Evolutionary conservation across 2,888 invertebrate species (phyloP), one percentile per base, ranked within the genome.

Genomic region (Phortica okadai): DNA sequence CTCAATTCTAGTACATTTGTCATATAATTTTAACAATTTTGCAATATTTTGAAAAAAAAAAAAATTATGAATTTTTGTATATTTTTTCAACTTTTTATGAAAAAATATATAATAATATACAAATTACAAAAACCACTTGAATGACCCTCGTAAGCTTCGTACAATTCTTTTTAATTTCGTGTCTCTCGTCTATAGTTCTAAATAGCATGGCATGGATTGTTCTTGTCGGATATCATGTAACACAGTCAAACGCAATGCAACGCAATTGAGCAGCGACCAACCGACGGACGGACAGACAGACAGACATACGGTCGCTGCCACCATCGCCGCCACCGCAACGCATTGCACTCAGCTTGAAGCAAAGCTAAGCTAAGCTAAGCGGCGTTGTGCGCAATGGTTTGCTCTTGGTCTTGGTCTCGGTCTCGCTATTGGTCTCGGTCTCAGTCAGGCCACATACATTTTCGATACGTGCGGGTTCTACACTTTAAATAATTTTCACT

Each of bases 401-500:
- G 62, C 21, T 62, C 21, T 62, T 62, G 62, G 10, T 21, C 8
- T 41, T 64, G 10, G 14, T 64, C 2, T 41, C 33, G 64, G 41
- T 64, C 2, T 41, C 33, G 64, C n/a, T 64, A 11, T 16, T 5
- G 10, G 62, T 25, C 21, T 11, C 25, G 33, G 33, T 50, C 50
- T 8, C 33, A 1, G 21, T 62, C 21, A 4, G 10, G 16, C 10
- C 62, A 62, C 62, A 62, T 62, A 7, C 62, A 62, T 62, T 69
- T 69, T 69, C 45, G 45, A 69, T 69, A 72, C 54, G 70, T 72
- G 70, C 70, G 70, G 70, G 70, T 72, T 72, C 44, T 54, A 67
- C 70, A 76, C 83, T 81, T 81, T 80, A 82, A 84, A 84, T 83
- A 82, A 84, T 87, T 87, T 84, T 79, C 80, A 80, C 79, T 80